These are phyloP conservation scores for Morinoia aosen DNA, from an alignment of 2,888 invertebrate genomes.

Conservation along the genomic window DNA sequence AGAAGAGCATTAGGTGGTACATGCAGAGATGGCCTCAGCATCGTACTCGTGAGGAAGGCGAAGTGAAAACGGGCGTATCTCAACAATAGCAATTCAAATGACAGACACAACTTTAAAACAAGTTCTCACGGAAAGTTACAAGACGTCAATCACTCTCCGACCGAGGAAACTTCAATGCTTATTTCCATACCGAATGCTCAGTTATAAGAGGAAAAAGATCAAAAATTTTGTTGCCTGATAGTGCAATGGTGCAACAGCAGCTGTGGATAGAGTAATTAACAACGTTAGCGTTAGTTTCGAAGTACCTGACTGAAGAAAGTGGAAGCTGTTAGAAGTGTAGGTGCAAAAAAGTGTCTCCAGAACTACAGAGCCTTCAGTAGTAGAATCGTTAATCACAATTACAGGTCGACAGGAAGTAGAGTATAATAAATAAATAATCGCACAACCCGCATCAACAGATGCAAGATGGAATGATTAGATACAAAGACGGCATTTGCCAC, in stretches of 20 bases:
- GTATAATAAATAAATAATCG: not conserved
- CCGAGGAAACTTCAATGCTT: not conserved
- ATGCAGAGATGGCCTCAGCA: not conserved
- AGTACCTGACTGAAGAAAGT: not conserved
- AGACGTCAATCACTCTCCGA: not conserved
- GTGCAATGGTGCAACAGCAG: not conserved
- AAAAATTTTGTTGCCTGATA: not conserved
- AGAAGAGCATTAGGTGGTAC: not conserved
- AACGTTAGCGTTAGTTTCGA: not conserved
- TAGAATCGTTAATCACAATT: not conserved
- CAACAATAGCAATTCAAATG: too few species aligned
- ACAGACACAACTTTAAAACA: not conserved
- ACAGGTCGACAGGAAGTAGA: not conserved
- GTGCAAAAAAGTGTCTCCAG: not conserved
- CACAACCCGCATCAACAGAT: not conserved
- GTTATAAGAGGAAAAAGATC: not conserved
- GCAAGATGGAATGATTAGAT: not conserved
- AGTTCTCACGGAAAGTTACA: not conserved
- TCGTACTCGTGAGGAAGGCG: not conserved
- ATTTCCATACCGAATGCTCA: not conserved
- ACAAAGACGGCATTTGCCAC: not conserved
- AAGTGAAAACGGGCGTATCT: not conserved
- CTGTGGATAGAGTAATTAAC: not conserved
- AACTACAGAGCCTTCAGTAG: not conserved
- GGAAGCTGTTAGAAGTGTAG: not conserved